Conservation (phyloP, 2,797 vertebrate genomes). For the Artibeus jamaicensis region DNA sequence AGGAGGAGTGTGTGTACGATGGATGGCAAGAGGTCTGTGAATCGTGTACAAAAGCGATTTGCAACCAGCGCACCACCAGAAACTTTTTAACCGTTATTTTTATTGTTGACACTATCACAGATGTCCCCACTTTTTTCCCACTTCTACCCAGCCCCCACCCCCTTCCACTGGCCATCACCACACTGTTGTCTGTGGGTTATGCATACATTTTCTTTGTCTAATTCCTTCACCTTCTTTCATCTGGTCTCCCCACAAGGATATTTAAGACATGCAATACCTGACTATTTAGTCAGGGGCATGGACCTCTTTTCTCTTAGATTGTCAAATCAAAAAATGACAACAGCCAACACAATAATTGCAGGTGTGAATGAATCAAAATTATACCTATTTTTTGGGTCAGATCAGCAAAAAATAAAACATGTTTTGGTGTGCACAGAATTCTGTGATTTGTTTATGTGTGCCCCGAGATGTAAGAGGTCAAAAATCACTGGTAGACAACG, state of each 20-base stretch:
- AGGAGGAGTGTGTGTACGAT: neutral
- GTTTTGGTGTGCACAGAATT: neutral
- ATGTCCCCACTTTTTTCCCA: no score
- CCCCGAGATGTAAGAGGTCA: neutral
- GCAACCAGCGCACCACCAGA: neutral
- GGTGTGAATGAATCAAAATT: neutral
- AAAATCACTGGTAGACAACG: neutral
- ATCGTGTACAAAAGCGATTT: neutral
- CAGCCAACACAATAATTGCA: neutral
- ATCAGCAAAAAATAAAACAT: neutral
- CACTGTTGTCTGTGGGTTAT: no score
- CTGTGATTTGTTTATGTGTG: neutral
- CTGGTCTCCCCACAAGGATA: neutral
- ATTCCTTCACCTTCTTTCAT: no score
- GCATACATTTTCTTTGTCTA: no score
- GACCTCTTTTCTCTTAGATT: neutral
- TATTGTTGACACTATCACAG: no score
- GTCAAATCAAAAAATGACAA: neutral
- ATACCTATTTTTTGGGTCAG: neutral
- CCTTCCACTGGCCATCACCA: no score
- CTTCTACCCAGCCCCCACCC: no score
- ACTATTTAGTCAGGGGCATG: neutral
- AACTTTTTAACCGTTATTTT: neutral
- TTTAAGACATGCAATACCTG: neutral
- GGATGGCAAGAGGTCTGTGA: neutral